Evolutionary conservation across 2,113 vertebrate species (phyloP), one percentile per base, ranked within the genome.

Genomic region (Alligator mississippiensis): DNA sequence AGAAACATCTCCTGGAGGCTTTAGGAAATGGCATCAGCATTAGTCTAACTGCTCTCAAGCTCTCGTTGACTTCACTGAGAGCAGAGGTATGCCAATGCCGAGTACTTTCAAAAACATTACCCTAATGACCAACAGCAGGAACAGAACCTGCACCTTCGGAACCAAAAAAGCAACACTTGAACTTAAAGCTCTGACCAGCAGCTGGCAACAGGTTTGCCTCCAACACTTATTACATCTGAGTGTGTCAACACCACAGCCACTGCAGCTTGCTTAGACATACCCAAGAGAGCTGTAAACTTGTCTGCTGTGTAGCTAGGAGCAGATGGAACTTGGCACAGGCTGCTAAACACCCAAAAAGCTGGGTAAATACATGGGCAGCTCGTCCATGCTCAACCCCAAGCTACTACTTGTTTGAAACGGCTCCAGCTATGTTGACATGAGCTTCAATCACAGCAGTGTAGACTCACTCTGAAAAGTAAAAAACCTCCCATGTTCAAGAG

Each of bases 201-300:
- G 47, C 47, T 47, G 47, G 47, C 47, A 47, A 47, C 47, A 47
- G 47, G 6, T 47, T 47, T 47, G 47, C 47, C 47, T 47, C 47
- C 47, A 47, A 47, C 47, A 47, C 47, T 47, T 47, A 47, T 47
- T 47, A 47, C 47, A 47, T 47, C 47, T 47, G 47, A 47, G 47
- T 9, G 47, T 47, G 47, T 47, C 47, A 47, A 47, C 47, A 47
- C 47, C 47, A 47, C 47, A 47, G 47, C 7, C 66, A 79, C 18
- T 0, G 0, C 9, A 19, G 11, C 11, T 87, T 13, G 30, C 47
- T 7, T 38, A 82, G 61, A 47, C 47, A 47, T 47, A 47, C 47
- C 47, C 47, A 9, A 47, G 11, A 89, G 19, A 89, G 14, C 3
- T 30, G 62, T 58, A 77, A 87, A 74, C 14, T 19, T 25, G 30